Percentiles rank a stretch among this genome's conserved stretches.
Conservation (phyloP, 2,888 invertebrate genomes). For the Caenorhabditis sp. region DNA sequence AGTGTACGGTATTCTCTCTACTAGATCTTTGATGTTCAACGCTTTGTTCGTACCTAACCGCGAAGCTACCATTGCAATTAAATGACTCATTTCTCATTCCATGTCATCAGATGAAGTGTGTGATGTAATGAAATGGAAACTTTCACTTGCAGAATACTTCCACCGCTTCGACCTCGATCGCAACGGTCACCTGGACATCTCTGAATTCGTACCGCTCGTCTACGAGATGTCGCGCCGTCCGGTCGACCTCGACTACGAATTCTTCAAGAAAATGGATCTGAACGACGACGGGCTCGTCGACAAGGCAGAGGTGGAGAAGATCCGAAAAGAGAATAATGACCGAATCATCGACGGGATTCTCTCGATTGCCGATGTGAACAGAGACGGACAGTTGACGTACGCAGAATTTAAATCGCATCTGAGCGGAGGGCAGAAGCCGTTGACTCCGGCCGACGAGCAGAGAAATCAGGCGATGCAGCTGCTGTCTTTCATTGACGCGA, state of each 20-base stretch:
- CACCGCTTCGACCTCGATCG: slow-evolving; percentile 66
- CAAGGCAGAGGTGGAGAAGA: slow-evolving; percentile 33
- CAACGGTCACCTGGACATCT: slow-evolving; percentile 67
- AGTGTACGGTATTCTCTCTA: too few species aligned
- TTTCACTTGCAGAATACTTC: slow-evolving; percentile 66
- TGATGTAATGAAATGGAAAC: neutral
- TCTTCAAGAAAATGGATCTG: slow-evolving; percentile 74
- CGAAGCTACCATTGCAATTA: too few species aligned
- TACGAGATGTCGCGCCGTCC: slow-evolving; percentile 71
- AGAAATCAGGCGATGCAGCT: slow-evolving; percentile 72
- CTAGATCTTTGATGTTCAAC: too few species aligned
- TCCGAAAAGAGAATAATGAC: slow-evolving; percentile 56
- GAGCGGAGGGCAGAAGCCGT: slow-evolving; percentile 36
- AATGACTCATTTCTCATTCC: too few species aligned
- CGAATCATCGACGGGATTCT: slow-evolving; percentile 74
- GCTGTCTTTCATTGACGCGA: slow-evolving; percentile 69
- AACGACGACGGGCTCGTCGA: slow-evolving; percentile 70
- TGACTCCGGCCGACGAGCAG: slow-evolving; percentile 63
- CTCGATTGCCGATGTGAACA: slow-evolving; percentile 71
- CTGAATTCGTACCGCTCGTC: slow-evolving; percentile 76
- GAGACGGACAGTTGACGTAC: slow-evolving; percentile 69
- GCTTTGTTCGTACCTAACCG: too few species aligned
- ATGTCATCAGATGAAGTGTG: neutral
- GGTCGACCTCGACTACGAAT: slow-evolving; percentile 65
- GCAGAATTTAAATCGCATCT: slow-evolving; percentile 68